Evolutionary conservation across 2,888 invertebrate species (phyloP), one percentile per base, ranked within the genome.

Genomic region (Pheosia tremula): DNA sequence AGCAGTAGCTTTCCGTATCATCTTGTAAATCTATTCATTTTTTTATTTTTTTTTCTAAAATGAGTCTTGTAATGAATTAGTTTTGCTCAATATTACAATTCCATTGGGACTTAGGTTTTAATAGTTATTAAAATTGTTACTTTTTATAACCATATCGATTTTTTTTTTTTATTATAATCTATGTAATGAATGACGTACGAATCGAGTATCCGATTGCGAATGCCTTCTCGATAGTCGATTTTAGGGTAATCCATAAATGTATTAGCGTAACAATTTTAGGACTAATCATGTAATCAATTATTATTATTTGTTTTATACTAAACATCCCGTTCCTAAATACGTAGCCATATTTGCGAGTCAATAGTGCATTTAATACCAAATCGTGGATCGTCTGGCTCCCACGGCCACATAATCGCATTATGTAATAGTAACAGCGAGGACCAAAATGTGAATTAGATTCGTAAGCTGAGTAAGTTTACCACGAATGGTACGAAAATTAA

Each of bases 41-140:
- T 7, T 45, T 9, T 9, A 3, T 45, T 45, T 7, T 45, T 9
- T 9, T 9, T 45, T 45, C 8, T 45, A 45, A 50, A 24, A 50
- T 24, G 50, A 6, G 38, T 54, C 11, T 11, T 54, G 38, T 24
- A 38, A 39, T 52, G 9, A 43, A 36, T 41, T 56, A 60, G 63
- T 67, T 66, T 75, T 79, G 81, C 81, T 81, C 78, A 80, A 77
- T 63, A 59, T 69, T 61, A 67, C 57, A 67, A 76, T 77, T 81
- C 78, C 77, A 78, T 64, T 71, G 68, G 75, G 57, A 73, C 72
- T 41, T 66, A 62, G 66, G 58, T 24, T 24, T 24, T 24, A 24
- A 60, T 58, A 64, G 43, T 59, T 37, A 9, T 36, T 52, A 49
- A 56, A 56, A 54, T n/a, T n/a, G 10, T 55, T 37, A 59, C 55